These are phyloP conservation scores for Macrophya annulata DNA, from an alignment of 2,888 invertebrate species.

Conservation along the genomic window DNA sequence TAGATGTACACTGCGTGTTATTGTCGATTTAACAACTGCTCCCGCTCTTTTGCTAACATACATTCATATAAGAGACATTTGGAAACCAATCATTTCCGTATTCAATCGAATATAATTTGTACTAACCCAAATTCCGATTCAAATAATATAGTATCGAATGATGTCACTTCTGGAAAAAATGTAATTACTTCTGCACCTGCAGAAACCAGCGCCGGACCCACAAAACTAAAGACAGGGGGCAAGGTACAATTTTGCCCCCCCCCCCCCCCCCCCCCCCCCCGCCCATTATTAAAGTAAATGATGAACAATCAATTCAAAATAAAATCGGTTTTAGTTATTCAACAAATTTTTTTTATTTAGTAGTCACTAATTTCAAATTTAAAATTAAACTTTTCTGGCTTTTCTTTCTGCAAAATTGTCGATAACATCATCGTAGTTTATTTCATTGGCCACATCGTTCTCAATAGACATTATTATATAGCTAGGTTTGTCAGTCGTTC, in stretches of 20 bases:
- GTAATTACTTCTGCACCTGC: too few species aligned
- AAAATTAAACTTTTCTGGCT: slow-evolving; percentile 62
- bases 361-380: slow-evolving; percentile 46
- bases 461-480: slow-evolving; percentile 65
- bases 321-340: background rate
- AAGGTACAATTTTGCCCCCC: slow-evolving; percentile 9
- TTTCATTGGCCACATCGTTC: slow-evolving; percentile 62
- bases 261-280: background rate
- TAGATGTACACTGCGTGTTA: too few species aligned
- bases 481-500: slow-evolving; percentile 64
- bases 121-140: too few species aligned
- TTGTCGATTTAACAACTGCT: too few species aligned
- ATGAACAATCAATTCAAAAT: background rate
- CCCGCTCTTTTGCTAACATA: too few species aligned
- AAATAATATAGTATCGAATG: too few species aligned
- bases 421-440: slow-evolving; percentile 63
- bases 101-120: too few species aligned
- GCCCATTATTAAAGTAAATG: background rate
- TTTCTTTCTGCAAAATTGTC: slow-evolving; percentile 61
- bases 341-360: background rate
- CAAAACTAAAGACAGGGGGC: slow-evolving; percentile 16
- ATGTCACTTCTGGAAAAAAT: too few species aligned
- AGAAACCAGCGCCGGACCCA: background rate
- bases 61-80: too few species aligned
- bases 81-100: too few species aligned